A percentile compares a stretch with the other conserved stretches of the same genome.
Conservation (phyloP, 2,797 vertebrate species). For the Rousettus madagascariensis region DNA sequence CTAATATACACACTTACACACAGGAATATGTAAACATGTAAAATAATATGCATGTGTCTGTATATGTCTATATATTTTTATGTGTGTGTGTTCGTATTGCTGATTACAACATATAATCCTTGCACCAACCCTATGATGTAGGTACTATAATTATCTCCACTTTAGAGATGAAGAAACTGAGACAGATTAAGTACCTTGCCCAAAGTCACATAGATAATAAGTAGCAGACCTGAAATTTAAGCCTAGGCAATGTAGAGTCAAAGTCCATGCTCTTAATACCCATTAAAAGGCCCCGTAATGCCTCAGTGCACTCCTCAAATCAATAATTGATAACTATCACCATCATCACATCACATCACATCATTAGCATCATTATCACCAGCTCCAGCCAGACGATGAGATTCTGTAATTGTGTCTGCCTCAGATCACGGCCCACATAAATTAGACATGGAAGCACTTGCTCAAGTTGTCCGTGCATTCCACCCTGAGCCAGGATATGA, state of each 20-base stretch:
- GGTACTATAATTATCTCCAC: neutral
- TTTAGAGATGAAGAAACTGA: neutral
- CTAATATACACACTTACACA: neutral
- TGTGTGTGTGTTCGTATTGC: neutral
- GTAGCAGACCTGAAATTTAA: neutral
- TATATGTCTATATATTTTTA: neutral
- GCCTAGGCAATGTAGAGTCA: neutral
- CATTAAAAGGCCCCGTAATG: neutral
- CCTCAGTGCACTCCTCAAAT: neutral
- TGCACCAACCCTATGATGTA: neutral
- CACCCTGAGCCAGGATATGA: conserved; percentile 19
- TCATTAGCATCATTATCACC: neutral
- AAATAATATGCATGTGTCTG: neutral
- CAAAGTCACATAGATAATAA: neutral
- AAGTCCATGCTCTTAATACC: neutral
- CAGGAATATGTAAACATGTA: neutral
- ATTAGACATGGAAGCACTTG: neutral
- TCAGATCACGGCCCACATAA: neutral
- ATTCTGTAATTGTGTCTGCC: conserved; percentile 51
- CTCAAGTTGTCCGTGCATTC: conserved; percentile 10
- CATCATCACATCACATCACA: neutral
- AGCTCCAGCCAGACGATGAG: conserved; percentile 27
- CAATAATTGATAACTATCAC: neutral
- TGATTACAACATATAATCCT: neutral
- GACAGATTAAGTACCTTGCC: neutral